Evolutionary conservation across 1,140 invertebrate genomes (phyloP), one percentile per base, ranked within the genome.

Genomic region (Mizuhopecten yessoensis): DNA sequence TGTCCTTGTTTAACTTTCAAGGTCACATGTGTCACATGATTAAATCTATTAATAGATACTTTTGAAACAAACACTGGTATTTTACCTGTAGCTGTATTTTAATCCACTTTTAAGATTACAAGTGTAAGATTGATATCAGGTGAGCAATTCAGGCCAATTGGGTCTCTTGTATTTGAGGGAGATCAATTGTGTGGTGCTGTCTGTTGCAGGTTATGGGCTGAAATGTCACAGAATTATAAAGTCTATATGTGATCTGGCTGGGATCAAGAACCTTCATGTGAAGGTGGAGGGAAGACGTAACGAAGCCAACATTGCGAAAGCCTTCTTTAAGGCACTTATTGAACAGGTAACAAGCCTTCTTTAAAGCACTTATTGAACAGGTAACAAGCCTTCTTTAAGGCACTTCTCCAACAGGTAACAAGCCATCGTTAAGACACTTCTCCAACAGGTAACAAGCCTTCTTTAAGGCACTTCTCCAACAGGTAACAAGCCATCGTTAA

Each of bases 281-380:
- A 99, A 99, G 97, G 97, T 99, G 86, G 99, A 99, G 97, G 99
- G 99, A 0, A 94, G 94, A 20, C 95, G 96, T 0, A 96, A 95
- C 86, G 97, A 97, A 97, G 93, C 98, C 23, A 97, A 98, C 94
- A 97, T 99, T 89, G 97, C 98, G 0, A 99, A 99, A 96, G 99
- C 99, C 33, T 99, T 99, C 96, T 98, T 99, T 94, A 97, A 98
- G 93, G 99, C 99, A 20, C 96, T 99, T 3, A 96, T 99, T 57
- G 97, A 98, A 96, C 99, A 99, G 97, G 98, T 98, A 97, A 94
- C 88, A 39, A 39, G 13, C 36, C 33, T 99, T 99, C 96, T 98
- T 99, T 94, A 39, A 39, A 39, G 13, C 36, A 39, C 36, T 99
- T 3, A 96, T 99, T 57, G 97, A 98, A 96, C 99, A 99, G 97